Evolutionary conservation across 2,888 invertebrate species (phyloP), one percentile per base, ranked within the genome.

Genomic region (Melanchra persicariae): DNA sequence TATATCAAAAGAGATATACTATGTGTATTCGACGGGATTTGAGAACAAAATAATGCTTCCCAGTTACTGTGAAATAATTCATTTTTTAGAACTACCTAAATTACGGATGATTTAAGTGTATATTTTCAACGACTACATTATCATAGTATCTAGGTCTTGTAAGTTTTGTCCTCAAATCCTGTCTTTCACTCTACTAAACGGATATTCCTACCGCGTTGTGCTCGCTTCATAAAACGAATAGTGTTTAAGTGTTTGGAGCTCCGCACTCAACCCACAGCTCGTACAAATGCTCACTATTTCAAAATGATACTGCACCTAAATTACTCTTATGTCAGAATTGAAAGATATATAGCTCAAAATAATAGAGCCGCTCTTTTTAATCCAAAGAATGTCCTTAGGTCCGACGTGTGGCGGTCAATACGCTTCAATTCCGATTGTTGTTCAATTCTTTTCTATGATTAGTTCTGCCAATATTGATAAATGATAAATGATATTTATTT

Each of bases 131-230:
- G 1, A 45, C 1, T 40, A 40, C 40, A 15, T 40, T 40, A 6
- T 40, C 15, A 40, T 12, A 15, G 12, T 12, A 15, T 40, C 12
- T 40, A 19, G 45, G 8, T 45, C 40, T 37, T 17, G 3, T 26
- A 17, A 45, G 26, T 1, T 45, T 61, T 37, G 45, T 49, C 30
- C 24, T 77, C 59, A 70, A 83, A 74, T 84, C 70, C 34, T 40
- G 37, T 59, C 64, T 40, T 76, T 61, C 58, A 61, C 58, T 74
- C 59, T 81, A 68, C 40, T 61, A 58, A 86, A 87, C 85, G 80
- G 68, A 87, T 90, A 93, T 92, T 93, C 93, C 92, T 93, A 92
- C 82, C 80, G 91, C 86, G 92, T 92, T 93, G 92, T 93, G 93
- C 92, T 93, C 89, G 87, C 88, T 89, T 87, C 85, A 61, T 66